Conservation (phyloP, 2,113 vertebrate genomes). For the Barbus barbus region DNA sequence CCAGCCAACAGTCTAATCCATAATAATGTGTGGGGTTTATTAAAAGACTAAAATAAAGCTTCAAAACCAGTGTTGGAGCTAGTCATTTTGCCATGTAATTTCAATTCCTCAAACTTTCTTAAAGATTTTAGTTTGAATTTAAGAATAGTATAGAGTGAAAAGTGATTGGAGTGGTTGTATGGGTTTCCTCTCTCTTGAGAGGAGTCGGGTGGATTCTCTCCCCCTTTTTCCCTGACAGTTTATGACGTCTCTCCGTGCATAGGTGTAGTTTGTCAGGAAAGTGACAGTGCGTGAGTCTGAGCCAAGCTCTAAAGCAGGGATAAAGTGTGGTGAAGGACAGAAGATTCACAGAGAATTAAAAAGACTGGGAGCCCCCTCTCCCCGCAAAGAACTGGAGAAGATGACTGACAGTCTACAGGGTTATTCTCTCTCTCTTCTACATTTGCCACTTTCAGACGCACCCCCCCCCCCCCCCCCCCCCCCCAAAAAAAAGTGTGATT, state of each 20-base stretch:
- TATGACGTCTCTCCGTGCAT: conserved; percentile 63
- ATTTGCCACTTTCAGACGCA: conserved; percentile 15
- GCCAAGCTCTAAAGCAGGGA: conserved; percentile 72
- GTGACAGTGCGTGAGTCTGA: conserved; percentile 73
- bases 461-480: too few relatives aligned
- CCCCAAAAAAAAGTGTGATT: not conserved
- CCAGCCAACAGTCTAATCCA: conserved; percentile 23
- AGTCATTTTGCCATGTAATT: not conserved
- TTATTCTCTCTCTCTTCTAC: conserved; percentile 15
- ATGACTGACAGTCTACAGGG: conserved; percentile 62
- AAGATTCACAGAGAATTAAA: conserved; percentile 78
- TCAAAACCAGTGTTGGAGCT: not conserved
- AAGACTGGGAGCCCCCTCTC: conserved; percentile 62
- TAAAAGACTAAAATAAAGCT: conserved; percentile 39
- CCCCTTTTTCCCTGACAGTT: conserved; percentile 59
- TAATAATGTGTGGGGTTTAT: conserved; percentile 25
- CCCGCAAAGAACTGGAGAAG: conserved; percentile 64
- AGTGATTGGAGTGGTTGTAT: not conserved
- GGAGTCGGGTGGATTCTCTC: not conserved
- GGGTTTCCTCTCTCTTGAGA: conserved; percentile 14
- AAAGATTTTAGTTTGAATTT: not conserved
- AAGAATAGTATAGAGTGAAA: not conserved
- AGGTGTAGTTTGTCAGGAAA: conserved; percentile 71
- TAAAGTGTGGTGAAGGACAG: conserved; percentile 75
- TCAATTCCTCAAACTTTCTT: not conserved